A percentile compares a stretch with the other conserved stretches of the same genome.
phyloP scores from a whole-genome alignment of 2,797 vertebrate species.

The Syngnathus rostellatus region DNA sequence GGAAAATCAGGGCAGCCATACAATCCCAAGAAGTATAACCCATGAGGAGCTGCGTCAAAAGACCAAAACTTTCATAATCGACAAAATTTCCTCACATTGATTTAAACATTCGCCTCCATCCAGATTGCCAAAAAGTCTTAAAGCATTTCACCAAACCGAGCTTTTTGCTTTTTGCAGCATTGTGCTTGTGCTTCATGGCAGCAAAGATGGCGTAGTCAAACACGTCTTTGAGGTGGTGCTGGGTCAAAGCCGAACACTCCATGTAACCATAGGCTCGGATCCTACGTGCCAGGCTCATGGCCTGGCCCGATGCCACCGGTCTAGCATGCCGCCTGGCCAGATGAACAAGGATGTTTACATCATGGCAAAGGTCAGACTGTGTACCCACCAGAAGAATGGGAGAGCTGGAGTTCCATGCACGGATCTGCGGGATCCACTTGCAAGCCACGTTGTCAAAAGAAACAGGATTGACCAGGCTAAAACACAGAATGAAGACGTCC shows the following conservation, averaged over 20 bases:
- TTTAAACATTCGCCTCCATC: constrained; percentile 86
- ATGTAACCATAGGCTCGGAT: constrained; percentile 83
- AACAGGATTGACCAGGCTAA: constrained; percentile 88
- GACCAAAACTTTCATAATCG: not conserved
- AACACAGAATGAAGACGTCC: constrained; percentile 92
- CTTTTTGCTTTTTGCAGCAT: constrained; percentile 69
- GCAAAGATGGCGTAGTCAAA: constrained; percentile 87
- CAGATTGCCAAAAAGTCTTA: constrained; percentile 79
- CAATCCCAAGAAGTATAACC: not conserved
- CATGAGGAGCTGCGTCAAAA: not conserved
- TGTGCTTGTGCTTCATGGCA: constrained; percentile 78
- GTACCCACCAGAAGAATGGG: constrained; percentile 88
- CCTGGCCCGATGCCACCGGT: constrained; percentile 73
- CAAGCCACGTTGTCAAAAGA: constrained; percentile 88
- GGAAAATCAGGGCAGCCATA: not conserved
- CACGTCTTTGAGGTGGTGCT: constrained; percentile 90
- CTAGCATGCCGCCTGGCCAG: constrained; percentile 73
- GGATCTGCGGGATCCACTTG: constrained; percentile 93
- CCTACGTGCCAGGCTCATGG: constrained; percentile 75
- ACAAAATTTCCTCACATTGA: constrained; percentile 64
- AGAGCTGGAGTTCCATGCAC: constrained; percentile 74
- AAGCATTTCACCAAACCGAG: constrained; percentile 75
- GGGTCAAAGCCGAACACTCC: constrained; percentile 89
- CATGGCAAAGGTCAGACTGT: constrained; percentile 82
- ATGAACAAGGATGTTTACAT: constrained; percentile 81